These are phyloP conservation scores for Chrysolina oricalcia DNA, from an alignment of 2,888 invertebrate genomes.

Conservation along the genomic window DNA sequence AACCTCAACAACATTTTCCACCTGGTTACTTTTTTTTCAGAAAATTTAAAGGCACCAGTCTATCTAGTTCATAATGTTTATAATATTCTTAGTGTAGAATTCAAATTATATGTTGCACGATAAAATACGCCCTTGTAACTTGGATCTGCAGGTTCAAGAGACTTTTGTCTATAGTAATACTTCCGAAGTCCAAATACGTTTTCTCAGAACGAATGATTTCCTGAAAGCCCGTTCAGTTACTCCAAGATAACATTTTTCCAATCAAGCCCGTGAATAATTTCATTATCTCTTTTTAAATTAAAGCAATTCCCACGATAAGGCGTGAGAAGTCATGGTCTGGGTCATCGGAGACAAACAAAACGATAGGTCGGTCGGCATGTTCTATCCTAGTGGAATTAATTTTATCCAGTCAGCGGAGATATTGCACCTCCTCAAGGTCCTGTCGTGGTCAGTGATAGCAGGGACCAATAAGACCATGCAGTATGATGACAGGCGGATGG, in stretches of 20 bases:
- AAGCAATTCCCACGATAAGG: conserved; percentile 21
- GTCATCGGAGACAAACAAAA: conserved; percentile 15
- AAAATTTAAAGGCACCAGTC: no score
- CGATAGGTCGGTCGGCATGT: neutral
- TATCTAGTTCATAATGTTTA: no score
- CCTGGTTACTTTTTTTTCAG: no score
- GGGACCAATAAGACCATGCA: neutral
- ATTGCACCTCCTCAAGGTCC: conserved; percentile 8
- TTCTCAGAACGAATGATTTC: neutral
- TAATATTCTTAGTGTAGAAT: no score
- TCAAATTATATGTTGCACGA: no score
- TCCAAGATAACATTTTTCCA: conserved; percentile 4
- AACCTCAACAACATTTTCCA: no score
- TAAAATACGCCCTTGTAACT: no score
- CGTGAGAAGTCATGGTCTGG: conserved; percentile 26
- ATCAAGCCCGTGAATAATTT: conserved; percentile 13
- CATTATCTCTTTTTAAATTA: conserved; percentile 4
- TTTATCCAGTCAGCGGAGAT: neutral
- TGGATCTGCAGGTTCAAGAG: neutral
- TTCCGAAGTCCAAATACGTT: neutral
- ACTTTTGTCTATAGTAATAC: neutral
- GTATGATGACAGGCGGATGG: neutral
- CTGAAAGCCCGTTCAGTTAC: neutral
- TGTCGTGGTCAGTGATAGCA: neutral
- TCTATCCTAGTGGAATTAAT: conserved; percentile 15